A percentile compares a stretch with the other conserved stretches of the same genome.
Conservation (phyloP, 2,797 vertebrate species). For the Clarias platycephalus region DNA sequence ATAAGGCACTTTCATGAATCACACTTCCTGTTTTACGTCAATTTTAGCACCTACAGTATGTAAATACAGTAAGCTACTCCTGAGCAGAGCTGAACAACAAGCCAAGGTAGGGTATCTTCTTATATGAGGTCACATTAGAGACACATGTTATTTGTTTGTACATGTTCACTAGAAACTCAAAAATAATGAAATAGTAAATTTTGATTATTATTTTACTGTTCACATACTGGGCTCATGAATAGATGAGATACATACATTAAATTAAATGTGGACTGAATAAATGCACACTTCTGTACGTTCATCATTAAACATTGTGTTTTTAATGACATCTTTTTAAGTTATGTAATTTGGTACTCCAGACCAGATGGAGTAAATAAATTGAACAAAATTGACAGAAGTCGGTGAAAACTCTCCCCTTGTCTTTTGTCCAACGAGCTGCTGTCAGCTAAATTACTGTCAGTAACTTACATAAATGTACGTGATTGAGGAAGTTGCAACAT, state of each 20-base stretch:
- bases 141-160: too few species aligned
- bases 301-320: not conserved
- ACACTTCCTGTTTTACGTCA: too few species aligned
- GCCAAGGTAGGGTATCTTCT: too few species aligned
- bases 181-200: not conserved
- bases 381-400: not conserved
- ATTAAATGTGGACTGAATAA: not conserved
- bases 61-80: too few species aligned
- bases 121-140: too few species aligned
- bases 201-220: not conserved
- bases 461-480: not conserved
- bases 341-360: not conserved
- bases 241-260: not conserved
- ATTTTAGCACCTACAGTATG: too few species aligned
- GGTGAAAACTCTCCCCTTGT: not conserved
- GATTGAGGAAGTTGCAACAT: not conserved
- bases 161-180: too few species aligned
- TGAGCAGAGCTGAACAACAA: too few species aligned
- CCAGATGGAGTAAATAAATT: not conserved
- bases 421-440: not conserved
- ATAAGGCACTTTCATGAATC: too few species aligned
- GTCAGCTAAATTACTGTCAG: not conserved
- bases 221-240: not conserved
- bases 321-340: not conserved
- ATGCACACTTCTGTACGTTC: not conserved